Conservation (phyloP, 2,113 vertebrate genomes). For the Isurus oxyrinchus region DNA sequence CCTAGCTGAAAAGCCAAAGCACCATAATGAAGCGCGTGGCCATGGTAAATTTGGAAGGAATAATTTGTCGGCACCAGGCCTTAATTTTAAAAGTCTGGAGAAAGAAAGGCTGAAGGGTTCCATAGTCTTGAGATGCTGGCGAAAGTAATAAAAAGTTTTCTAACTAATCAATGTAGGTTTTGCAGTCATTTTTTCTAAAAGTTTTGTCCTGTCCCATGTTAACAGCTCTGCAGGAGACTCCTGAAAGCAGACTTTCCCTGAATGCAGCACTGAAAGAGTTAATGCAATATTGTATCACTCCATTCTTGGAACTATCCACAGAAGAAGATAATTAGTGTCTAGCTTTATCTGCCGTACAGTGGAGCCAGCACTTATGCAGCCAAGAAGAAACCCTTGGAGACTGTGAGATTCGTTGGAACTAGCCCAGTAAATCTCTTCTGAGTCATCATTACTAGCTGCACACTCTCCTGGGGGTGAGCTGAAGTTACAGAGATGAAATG, state of each 20-base stretch:
- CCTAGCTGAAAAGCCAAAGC: neutral
- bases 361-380: conserved; percentile 29
- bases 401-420: conserved; percentile 30
- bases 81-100: neutral
- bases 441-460: conserved; percentile 34
- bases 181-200: neutral
- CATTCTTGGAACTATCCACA: conserved; percentile 23
- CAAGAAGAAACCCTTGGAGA: conserved; percentile 33
- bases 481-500: conserved; percentile 33
- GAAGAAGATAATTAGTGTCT: conserved; percentile 32
- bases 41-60: neutral
- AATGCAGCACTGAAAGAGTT: conserved; percentile 3
- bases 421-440: conserved; percentile 33
- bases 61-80: neutral
- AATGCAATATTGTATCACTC: neutral
- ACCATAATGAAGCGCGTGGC: neutral
- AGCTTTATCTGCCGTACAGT: conserved; percentile 29
- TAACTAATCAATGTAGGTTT: neutral
- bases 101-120: neutral
- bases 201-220: neutral
- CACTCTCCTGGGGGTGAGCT: conserved; percentile 13
- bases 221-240: neutral
- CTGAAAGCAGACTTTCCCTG: neutral
- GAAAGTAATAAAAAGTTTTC: neutral
- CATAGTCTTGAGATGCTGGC: neutral